A percentile compares a stretch with the other conserved stretches of the same genome.
phyloP scores from a whole-genome alignment of 2,888 invertebrate genomes.

The Hirtodrosophila alboralis region DNA sequence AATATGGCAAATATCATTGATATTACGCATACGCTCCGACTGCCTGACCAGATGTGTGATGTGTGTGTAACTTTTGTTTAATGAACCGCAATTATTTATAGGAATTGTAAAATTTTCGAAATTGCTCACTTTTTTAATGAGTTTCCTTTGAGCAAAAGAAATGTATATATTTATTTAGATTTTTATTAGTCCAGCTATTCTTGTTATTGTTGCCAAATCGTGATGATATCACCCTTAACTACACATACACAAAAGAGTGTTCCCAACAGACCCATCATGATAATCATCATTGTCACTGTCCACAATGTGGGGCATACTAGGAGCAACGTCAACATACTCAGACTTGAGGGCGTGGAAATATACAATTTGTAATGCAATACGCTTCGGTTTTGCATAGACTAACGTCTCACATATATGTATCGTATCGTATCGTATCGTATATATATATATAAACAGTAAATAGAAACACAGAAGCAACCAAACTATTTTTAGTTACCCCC shows the following conservation, averaged over 20 bases:
- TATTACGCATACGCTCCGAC: conserved; percentile 40
- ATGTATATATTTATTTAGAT: conserved; percentile 62
- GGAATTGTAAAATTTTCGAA: not conserved
- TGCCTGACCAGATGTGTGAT: conserved; percentile 9
- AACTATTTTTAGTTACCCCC: conserved; percentile 1
- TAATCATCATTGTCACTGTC: conserved; percentile 32
- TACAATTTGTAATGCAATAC: conserved; percentile 79
- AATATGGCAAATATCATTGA: conserved; percentile 38
- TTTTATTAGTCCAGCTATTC: conserved; percentile 71
- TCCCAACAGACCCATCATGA: conserved; percentile 22
- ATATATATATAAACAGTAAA: conserved; percentile 4
- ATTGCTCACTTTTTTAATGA: conserved; percentile 24
- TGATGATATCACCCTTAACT: conserved; percentile 71
- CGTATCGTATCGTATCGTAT: too few relatives aligned
- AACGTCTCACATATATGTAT: conserved; percentile 12
- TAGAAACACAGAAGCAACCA: conserved; percentile 19
- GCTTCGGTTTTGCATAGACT: conserved; percentile 64
- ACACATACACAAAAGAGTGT: conserved; percentile 13
- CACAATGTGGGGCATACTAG: conserved; percentile 12
- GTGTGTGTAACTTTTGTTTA: conserved; percentile 20
- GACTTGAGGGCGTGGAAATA: conserved; percentile 63
- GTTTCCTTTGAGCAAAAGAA: conserved; percentile 20
- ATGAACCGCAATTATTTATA: conserved; percentile 29
- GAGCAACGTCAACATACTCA: conserved; percentile 48
- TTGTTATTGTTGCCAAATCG: conserved; percentile 76